phyloP scores from a whole-genome alignment of 2,888 invertebrate genomes.

The Hecatera dysodea region DNA sequence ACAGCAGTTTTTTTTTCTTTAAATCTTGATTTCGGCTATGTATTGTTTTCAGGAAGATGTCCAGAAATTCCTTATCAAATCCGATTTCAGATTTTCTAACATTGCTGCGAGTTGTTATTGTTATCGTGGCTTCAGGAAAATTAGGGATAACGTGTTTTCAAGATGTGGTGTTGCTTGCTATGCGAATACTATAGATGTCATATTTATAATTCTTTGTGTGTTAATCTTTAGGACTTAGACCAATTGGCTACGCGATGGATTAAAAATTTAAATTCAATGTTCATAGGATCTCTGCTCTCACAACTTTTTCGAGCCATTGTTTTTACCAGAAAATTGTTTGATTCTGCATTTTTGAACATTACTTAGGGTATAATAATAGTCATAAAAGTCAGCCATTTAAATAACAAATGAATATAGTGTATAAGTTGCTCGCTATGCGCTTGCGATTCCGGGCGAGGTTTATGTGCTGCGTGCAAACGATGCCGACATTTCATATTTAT shows the following conservation, averaged over 20 bases:
- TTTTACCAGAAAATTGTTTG: neutral
- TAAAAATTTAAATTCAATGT: neutral
- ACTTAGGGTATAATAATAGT: neutral
- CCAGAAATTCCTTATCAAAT: neutral
- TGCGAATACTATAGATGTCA: constrained; percentile 23
- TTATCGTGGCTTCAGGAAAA: neutral
- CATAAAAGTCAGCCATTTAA: constrained; percentile 27
- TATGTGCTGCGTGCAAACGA: constrained; percentile 52
- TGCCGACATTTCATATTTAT: constrained; percentile 43
- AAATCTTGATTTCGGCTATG: neutral
- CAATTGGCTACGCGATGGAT: constrained; percentile 33
- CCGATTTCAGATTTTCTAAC: constrained; percentile 10
- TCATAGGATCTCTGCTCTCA: too few relatives aligned
- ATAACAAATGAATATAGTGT: constrained; percentile 29
- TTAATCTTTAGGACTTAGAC: neutral
- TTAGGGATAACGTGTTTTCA: constrained; percentile 5
- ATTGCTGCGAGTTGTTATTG: constrained; percentile 4
- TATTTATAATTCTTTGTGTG: neutral
- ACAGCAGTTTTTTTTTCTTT: too few relatives aligned
- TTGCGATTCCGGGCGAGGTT: constrained; percentile 61
- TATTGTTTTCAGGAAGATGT: constrained; percentile 6
- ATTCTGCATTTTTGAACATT: neutral
- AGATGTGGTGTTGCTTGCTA: constrained; percentile 10
- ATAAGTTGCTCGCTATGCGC: constrained; percentile 40
- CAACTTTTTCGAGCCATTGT: too few relatives aligned